Conservation (phyloP, 1,140 invertebrate species). For the Galleria mellonella region DNA sequence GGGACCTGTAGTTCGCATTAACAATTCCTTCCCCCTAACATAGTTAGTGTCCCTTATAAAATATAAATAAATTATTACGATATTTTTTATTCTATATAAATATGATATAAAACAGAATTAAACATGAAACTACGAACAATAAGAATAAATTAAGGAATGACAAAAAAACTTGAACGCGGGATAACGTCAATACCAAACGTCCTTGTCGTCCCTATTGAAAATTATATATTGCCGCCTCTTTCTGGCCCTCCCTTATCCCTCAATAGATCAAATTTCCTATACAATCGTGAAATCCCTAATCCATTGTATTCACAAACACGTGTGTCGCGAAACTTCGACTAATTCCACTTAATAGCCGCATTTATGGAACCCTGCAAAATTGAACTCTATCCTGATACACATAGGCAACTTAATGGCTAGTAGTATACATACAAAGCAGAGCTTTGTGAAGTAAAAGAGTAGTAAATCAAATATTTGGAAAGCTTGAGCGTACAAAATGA, state of each 20-base stretch:
- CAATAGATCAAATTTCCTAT: constrained; percentile 30
- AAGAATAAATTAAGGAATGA: neutral
- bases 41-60: too few relatives aligned
- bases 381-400: neutral
- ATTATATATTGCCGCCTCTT: constrained; percentile 1
- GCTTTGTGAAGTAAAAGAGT: constrained; percentile 4
- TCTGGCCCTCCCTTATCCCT: constrained; percentile 18
- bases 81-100: too few relatives aligned
- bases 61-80: too few relatives aligned
- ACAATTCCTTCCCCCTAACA: too few relatives aligned
- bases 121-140: neutral
- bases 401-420: neutral
- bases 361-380: constrained; percentile 4
- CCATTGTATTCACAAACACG: constrained; percentile 32
- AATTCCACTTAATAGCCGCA: constrained; percentile 20
- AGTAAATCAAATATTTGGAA: constrained; percentile 13
- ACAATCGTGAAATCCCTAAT: constrained; percentile 12
- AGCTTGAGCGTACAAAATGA: neutral
- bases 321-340: constrained; percentile 29
- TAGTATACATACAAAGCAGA: constrained; percentile 3
- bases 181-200: neutral
- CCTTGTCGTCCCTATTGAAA: neutral
- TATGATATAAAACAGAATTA: too few relatives aligned
- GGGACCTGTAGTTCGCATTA: too few relatives aligned
- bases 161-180: neutral